These are phyloP conservation scores for Solenopsis fugax DNA, from an alignment of 1,140 invertebrate species.

Conservation along the genomic window DNA sequence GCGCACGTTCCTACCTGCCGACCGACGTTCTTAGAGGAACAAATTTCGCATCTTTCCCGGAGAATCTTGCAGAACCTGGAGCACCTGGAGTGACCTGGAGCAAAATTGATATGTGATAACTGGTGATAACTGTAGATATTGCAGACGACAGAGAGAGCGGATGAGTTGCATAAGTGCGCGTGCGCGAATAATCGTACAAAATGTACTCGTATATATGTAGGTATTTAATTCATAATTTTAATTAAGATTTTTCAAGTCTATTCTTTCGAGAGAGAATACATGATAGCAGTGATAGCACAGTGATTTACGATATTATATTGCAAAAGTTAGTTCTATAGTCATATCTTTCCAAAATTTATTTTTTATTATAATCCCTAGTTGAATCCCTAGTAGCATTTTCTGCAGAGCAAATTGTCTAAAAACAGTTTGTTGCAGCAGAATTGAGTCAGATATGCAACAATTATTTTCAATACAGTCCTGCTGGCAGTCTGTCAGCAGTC, in stretches of 20 bases:
- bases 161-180: not conserved
- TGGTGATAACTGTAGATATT: slow-evolving; percentile 1
- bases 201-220: not conserved
- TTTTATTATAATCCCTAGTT: no score
- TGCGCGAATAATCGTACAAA: not conserved
- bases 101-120: not conserved
- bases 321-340: no score
- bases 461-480: no score
- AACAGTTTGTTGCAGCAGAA: no score
- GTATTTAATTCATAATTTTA: not conserved
- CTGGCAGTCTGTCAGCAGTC: no score
- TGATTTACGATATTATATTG: no score
- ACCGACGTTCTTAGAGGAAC: not conserved
- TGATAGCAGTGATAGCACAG: not conserved
- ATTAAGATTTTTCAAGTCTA: not conserved
- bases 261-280: not conserved
- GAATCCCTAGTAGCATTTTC: no score
- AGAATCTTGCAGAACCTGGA: not conserved
- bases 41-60: not conserved
- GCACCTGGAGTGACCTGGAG: not conserved
- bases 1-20: not conserved
- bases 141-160: slow-evolving; percentile 5
- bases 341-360: no score
- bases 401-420: no score
- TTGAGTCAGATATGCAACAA: no score